Evolutionary conservation across 2,797 vertebrate species (phyloP).

Genomic region (Pangasius djambal): DNA sequence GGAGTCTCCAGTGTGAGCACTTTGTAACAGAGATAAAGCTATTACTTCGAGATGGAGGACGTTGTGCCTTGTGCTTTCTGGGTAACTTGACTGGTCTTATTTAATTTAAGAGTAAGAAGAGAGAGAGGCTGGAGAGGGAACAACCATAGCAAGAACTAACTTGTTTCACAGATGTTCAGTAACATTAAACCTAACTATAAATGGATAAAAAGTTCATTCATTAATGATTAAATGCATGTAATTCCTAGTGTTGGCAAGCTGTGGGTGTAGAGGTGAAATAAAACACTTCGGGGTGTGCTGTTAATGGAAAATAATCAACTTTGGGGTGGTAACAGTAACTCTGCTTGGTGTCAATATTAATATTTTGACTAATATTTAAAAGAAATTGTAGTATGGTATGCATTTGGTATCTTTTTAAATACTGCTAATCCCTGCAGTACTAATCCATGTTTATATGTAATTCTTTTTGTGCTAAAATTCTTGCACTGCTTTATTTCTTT

Average conservation of each 20-base stretch:
- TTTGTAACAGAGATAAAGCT: not conserved
- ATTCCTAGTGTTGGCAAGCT: not conserved
- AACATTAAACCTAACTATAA: not conserved
- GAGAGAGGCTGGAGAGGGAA: not conserved
- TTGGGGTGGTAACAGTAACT: not conserved
- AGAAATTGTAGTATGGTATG: too few relatives aligned
- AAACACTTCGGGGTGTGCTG: not conserved
- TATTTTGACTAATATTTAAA: not conserved
- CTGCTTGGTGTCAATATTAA: not conserved
- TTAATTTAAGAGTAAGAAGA: not conserved
- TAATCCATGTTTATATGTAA: not conserved
- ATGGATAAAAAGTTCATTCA: not conserved
- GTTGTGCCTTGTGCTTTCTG: not conserved
- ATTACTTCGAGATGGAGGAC: not conserved
- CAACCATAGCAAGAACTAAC: not conserved
- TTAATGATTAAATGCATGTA: not conserved
- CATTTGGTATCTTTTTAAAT: not conserved
- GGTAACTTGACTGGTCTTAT: not conserved
- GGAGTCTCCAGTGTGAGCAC: not conserved
- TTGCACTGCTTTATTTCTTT: not conserved
- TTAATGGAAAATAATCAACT: not conserved
- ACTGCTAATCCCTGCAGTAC: not conserved
- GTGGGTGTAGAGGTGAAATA: not conserved
- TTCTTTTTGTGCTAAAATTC: not conserved
- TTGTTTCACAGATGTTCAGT: not conserved